Conservation (phyloP, 2,113 vertebrate species). For the Limnothrissa miodon region DNA sequence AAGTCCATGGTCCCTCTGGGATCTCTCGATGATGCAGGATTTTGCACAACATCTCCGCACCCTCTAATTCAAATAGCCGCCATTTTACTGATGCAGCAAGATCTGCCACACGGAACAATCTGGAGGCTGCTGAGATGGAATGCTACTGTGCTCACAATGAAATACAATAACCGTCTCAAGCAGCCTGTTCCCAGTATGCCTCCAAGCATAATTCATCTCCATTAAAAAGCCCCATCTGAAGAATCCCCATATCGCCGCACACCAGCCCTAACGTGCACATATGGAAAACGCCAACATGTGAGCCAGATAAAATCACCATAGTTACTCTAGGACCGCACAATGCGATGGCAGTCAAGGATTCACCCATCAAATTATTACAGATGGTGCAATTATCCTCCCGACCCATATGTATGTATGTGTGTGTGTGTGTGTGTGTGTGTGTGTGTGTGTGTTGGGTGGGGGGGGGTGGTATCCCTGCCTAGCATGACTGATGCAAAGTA, state of each 20-base stretch:
- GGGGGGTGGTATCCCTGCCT: not conserved
- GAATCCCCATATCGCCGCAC: not conserved
- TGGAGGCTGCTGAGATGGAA: not conserved
- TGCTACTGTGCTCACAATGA: not conserved
- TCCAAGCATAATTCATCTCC: constrained; percentile 1
- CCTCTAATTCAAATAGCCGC: not conserved
- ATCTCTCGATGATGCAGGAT: not conserved
- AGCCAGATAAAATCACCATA: not conserved
- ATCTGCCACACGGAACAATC: not conserved
- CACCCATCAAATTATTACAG: constrained; percentile 1
- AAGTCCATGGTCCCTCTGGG: not conserved
- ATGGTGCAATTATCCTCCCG: constrained; percentile 7
- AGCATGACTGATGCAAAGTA: not conserved
- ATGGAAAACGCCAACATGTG: not conserved
- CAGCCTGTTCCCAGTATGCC: not conserved
- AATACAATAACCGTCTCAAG: not conserved
- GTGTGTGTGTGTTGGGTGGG: not conserved
- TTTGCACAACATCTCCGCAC: not conserved
- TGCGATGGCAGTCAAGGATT: not conserved
- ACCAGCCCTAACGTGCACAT: not conserved
- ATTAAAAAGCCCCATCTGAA: not conserved
- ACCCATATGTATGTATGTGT: not conserved
- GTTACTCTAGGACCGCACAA: not conserved
- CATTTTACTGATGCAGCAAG: not conserved
- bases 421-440: not conserved